Base-by-base conservation (phyloP, 1,140 invertebrate genomes). In the Pinna nobilis region DNA sequence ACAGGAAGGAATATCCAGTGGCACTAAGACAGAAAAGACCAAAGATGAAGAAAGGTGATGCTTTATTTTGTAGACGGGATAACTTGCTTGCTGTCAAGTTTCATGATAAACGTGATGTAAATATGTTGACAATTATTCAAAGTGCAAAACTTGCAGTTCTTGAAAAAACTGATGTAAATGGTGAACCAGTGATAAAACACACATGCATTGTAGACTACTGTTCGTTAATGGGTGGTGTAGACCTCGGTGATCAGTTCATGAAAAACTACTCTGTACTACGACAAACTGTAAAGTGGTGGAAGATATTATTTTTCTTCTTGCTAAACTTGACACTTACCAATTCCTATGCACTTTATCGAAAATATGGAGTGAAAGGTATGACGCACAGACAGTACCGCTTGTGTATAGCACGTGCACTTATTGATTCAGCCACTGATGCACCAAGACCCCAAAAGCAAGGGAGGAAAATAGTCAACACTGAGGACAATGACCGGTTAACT, bases 81-180 rank as follows among this genome's bases (percentile, higher is more conserved):
- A 60, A 61, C 2, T n/a, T 70, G 9, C 32, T 76, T 44, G 44
- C 33, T 39, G 28, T 70, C 25, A 49, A 39, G 23, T 70, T 20
- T 41, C 74, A 61, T 33, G 67, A 76, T 61, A 76, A 76, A 35
- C 59, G 74, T 11, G 74, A 76, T 65, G 67, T 70, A 3, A 18
- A 59, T 25, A 76, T 76, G 50, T 49, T 76, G 18, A 57, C 74
- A 13, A 66, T 50, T 7, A 70, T 76, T 53, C 67, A 76, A 47
- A 28, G 49, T 2, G 50, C 74, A 4, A 53, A 53, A 18, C 33
- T 65, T 1, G n/a, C 11, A 11, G 53, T 60, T 35, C 35, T 69
- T 0, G 28, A 50, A 9, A 77, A 74, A 51, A 47, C 1, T 4
- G 63, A 53, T 41, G 3, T 28, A 20, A n/a, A 33, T 5, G 65